Percentiles rank a stretch among this genome's conserved stretches.
Conservation (phyloP, 2,113 vertebrate species). For the Rousettus leschenaultii region DNA sequence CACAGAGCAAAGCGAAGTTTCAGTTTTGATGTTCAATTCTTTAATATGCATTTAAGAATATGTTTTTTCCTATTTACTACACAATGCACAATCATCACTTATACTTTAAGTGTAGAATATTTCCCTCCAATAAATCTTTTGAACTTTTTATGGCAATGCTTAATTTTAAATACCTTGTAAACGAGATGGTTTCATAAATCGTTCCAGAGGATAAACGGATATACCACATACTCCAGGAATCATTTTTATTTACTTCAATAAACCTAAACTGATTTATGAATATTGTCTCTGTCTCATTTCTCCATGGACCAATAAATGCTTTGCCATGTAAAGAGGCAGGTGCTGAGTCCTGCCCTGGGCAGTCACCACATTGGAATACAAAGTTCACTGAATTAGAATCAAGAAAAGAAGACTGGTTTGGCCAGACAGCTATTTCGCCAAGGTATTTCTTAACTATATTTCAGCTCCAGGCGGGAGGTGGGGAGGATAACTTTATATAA, state of each 20-base stretch:
- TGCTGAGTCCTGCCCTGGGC: background rate
- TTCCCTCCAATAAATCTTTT: slow-evolving; percentile 31
- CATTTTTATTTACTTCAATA: slow-evolving; percentile 29
- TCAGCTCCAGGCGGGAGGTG: background rate
- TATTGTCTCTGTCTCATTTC: background rate
- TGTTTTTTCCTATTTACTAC: background rate
- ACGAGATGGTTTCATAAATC: background rate
- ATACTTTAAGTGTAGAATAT: background rate
- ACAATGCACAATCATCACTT: background rate
- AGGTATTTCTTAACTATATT: background rate
- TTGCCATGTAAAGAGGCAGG: background rate
- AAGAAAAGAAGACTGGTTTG: background rate
- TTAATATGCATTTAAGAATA: background rate
- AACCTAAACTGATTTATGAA: background rate
- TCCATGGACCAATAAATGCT: background rate
- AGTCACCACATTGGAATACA: background rate
- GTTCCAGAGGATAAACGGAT: background rate
- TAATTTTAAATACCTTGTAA: background rate
- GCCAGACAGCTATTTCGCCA: background rate
- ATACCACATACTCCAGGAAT: background rate
- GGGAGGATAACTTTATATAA: background rate
- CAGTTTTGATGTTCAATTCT: background rate
- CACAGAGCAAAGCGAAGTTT: background rate
- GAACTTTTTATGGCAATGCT: background rate
- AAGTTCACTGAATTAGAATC: background rate